Evolutionary conservation across 2,888 invertebrate genomes (phyloP).

Genomic region (Cybosia mesomella): DNA sequence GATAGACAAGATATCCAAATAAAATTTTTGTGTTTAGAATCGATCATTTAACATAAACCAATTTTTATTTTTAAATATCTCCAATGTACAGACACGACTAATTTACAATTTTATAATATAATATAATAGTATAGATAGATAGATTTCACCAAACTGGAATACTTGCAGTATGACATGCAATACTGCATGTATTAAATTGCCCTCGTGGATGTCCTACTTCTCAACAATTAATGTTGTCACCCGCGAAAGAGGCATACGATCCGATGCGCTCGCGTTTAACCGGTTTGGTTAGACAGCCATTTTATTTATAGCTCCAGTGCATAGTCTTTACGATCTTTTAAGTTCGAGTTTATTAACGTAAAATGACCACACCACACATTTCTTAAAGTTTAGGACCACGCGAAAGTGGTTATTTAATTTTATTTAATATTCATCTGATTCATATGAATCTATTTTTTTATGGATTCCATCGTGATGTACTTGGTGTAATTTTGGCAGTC

Average conservation of each 20-base stretch:
- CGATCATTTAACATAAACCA: no score
- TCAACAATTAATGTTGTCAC: slow-evolving; percentile 32
- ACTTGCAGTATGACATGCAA: no score
- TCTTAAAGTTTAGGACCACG: background rate
- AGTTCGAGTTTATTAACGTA: slow-evolving; percentile 20
- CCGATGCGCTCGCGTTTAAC: slow-evolving; percentile 51
- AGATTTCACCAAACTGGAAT: background rate
- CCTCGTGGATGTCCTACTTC: slow-evolving; percentile 24
- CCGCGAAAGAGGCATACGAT: slow-evolving; percentile 23
- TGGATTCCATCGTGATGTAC: no score
- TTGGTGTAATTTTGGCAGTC: no score
- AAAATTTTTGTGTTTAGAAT: no score
- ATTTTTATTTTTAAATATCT: no score
- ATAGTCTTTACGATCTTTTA: slow-evolving; percentile 30
- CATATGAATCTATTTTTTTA: no score
- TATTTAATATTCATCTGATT: background rate
- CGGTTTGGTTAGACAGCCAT: slow-evolving; percentile 41
- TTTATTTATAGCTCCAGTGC: slow-evolving; percentile 47
- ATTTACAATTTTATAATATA: no score
- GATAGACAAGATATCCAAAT: no score
- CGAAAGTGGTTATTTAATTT: background rate
- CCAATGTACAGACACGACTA: no score
- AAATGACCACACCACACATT: slow-evolving; percentile 16
- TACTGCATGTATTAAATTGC: slow-evolving; percentile 23
- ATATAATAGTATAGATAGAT: no score